These are phyloP conservation scores for Calephelis nemesis DNA, from an alignment of 1,140 invertebrate species.

Conservation along the genomic window DNA sequence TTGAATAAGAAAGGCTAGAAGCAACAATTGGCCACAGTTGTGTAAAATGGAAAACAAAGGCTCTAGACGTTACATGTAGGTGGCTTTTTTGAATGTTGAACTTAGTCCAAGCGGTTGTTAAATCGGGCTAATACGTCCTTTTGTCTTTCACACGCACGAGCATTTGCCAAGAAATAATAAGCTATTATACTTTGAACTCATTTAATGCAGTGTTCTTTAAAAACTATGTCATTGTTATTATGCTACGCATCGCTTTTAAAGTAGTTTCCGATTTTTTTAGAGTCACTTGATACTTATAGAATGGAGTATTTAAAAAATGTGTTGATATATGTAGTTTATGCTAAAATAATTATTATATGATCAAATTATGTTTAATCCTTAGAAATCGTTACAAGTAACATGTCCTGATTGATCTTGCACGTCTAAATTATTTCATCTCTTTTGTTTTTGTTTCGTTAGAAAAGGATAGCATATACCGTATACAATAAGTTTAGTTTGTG, in stretches of 20 bases:
- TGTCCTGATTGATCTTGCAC: too few species aligned
- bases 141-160: slow-evolving; percentile 26
- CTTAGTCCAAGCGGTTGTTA: slow-evolving; percentile 54
- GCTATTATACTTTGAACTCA: slow-evolving; percentile 5
- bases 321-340: too few species aligned
- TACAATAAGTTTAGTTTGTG: too few species aligned
- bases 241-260: not conserved
- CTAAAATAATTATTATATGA: too few species aligned
- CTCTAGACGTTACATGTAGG: slow-evolving; percentile 41
- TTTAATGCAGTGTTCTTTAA: slow-evolving; percentile 1
- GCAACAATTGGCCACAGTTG: slow-evolving; percentile 63
- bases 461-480: too few species aligned
- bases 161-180: slow-evolving; percentile 30
- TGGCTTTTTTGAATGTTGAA: slow-evolving; percentile 56
- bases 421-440: too few species aligned
- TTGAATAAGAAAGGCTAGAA: slow-evolving; percentile 44
- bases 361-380: too few species aligned
- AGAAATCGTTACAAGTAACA: too few species aligned
- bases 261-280: not conserved
- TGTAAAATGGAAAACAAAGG: slow-evolving; percentile 50
- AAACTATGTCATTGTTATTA: slow-evolving; percentile 3
- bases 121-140: slow-evolving; percentile 49
- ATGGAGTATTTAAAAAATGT: too few species aligned
- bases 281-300: not conserved
- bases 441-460: too few species aligned